These are phyloP conservation scores for Dysmachus trigonus DNA, from an alignment of 2,888 invertebrate genomes.

Conservation along the genomic window DNA sequence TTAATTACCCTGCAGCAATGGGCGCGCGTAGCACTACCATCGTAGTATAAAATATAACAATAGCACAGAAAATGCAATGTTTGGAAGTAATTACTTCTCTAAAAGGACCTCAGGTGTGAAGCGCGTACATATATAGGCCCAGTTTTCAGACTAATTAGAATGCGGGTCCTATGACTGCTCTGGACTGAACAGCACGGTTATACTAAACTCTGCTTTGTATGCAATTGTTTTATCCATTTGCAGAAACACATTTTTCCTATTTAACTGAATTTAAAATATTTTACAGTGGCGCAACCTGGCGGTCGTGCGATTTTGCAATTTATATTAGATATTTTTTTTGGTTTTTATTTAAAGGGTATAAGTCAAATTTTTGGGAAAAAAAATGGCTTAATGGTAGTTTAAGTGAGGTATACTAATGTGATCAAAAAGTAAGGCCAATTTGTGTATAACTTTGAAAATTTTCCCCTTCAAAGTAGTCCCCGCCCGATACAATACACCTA, in stretches of 20 bases:
- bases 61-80: neutral
- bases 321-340: too few relatives aligned
- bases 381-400: too few relatives aligned
- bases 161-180: neutral
- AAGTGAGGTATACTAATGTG: too few relatives aligned
- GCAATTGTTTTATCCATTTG: neutral
- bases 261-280: neutral
- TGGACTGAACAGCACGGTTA: neutral
- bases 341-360: too few relatives aligned
- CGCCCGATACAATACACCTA: too few relatives aligned
- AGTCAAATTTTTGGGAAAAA: too few relatives aligned
- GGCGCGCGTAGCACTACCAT: neutral
- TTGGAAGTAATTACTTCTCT: neutral
- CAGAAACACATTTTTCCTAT: neutral
- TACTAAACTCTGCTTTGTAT: neutral
- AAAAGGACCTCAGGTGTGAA: neutral
- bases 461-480: too few relatives aligned
- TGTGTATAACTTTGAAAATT: too few relatives aligned
- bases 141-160: neutral
- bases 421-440: too few relatives aligned
- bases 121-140: neutral
- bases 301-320: neutral
- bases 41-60: too few relatives aligned
- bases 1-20: neutral
- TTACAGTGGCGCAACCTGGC: too few relatives aligned